Conservation (phyloP, 2,888 invertebrate genomes). For the Nomada goodeniana region DNA sequence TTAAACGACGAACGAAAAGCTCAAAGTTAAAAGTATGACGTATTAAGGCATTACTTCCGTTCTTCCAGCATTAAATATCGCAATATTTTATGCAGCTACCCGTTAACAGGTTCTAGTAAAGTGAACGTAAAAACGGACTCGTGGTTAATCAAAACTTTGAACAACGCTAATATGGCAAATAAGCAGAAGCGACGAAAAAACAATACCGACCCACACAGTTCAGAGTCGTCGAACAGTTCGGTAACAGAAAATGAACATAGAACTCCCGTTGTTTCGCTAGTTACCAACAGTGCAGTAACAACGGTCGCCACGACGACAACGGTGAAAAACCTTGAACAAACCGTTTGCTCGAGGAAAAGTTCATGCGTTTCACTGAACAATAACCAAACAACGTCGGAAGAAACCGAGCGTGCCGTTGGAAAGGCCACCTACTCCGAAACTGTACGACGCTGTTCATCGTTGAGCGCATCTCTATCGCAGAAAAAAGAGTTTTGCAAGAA, state of each 20-base stretch:
- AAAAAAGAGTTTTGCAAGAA: conserved; percentile 67
- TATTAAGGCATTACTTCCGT: conserved; percentile 32
- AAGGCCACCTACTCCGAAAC: conserved; percentile 80
- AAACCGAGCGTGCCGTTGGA: conserved; percentile 59
- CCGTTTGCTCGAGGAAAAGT: conserved; percentile 31
- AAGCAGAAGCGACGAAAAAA: conserved; percentile 60
- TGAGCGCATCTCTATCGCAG: conserved; percentile 32
- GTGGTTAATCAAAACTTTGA: conserved; percentile 79
- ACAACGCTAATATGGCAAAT: conserved; percentile 73
- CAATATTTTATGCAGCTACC: conserved; percentile 57
- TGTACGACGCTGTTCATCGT: conserved; percentile 71
- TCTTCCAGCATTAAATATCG: conserved; percentile 45
- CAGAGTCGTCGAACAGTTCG: conserved; percentile 71
- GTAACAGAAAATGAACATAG: conserved; percentile 65
- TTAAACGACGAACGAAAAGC: neutral
- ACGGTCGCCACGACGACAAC: conserved; percentile 34
- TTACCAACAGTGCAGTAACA: conserved; percentile 25
- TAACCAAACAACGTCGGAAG: conserved; percentile 37
- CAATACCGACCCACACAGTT: conserved; percentile 61
- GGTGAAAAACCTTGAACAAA: conserved; percentile 52
- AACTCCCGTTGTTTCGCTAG: conserved; percentile 51
- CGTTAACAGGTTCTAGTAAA: conserved; percentile 68
- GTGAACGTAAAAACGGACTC: conserved; percentile 80
- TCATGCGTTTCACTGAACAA: conserved; percentile 18
- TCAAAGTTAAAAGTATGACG: neutral